Evolutionary conservation across 2,113 vertebrate genomes (phyloP), one percentile per base, ranked within the genome.

Genomic region (Mastomys natalensis): DNA sequence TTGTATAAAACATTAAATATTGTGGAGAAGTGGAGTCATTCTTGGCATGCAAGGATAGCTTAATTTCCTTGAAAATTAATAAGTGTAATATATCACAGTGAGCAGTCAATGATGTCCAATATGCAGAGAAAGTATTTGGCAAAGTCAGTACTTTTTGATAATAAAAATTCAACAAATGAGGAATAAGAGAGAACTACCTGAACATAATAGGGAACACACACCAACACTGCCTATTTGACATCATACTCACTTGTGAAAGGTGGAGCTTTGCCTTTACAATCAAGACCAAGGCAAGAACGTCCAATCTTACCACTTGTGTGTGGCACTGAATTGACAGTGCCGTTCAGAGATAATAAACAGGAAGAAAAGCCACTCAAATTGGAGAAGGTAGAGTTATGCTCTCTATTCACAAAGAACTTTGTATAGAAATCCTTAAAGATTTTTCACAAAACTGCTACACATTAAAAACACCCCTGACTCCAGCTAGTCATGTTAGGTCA

Each of bases 31-130:
- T 68, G 15, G 45, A 10, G 48, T 90, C 17, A 80, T 51, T 68
- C 34, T 48, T 48, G 40, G 40, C 22, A 26, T 84, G 51, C 29
- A 72, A 90, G 40, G 3, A 60, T 90, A 77, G 31, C 45, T 77
- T 77, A 90, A 90, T 51, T 64, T 62, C 40, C 43, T 77, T 90
- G 88, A 90, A 90, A 77, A 77, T 77, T 37, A 90, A 64, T 26
- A 17, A 73, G 48, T n/a, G 3, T 34, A 31, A 76, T 60, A 70
- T 26, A 37, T 81, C 5, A 58, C 37, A 82, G 26, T 82, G 37
- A 40, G 7, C 58, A 60, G 4, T 60, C 53, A 82, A 40, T 40
- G 22, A 82, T 73, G 4, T 58, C 53, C 70, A 72, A 73, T 72
- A 82, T 60, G 21, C 21, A 84, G n/a, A 82, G 31, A 82, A 82